Percentiles rank a stretch among this genome's conserved stretches.
Conservation (phyloP, 2,113 vertebrate species). For the Brienomyrus brachyistius region DNA sequence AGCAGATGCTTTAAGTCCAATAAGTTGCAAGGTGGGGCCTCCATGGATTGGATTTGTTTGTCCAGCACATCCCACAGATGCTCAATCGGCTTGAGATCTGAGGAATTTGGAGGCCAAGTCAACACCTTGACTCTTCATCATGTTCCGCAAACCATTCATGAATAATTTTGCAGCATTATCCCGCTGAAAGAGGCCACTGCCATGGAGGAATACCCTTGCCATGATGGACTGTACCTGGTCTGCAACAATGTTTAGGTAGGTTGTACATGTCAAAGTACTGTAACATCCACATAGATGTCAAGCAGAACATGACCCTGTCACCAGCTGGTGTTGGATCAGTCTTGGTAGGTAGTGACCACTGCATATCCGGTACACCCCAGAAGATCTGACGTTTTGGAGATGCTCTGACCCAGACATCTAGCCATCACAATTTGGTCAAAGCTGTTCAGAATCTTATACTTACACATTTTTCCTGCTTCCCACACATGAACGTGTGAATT, state of each 20-base stretch:
- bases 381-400: neutral
- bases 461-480: neutral
- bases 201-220: neutral
- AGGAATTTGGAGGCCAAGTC: neutral
- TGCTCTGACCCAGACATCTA: neutral
- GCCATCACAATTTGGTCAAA: neutral
- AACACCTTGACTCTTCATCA: neutral
- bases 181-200: neutral
- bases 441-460: neutral
- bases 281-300: too few relatives aligned
- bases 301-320: too few relatives aligned
- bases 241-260: too few relatives aligned
- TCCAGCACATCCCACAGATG: neutral
- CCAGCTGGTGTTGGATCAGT: too few relatives aligned
- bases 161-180: neutral
- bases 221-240: neutral
- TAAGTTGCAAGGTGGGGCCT: neutral
- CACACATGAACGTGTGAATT: neutral
- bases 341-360: too few relatives aligned
- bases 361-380: too few relatives aligned
- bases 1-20: neutral
- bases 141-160: neutral
- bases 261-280: too few relatives aligned
- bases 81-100: neutral
- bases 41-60: neutral